phyloP scores from a whole-genome alignment of 1,140 invertebrate genomes.

The Drosophila novamexicana region DNA sequence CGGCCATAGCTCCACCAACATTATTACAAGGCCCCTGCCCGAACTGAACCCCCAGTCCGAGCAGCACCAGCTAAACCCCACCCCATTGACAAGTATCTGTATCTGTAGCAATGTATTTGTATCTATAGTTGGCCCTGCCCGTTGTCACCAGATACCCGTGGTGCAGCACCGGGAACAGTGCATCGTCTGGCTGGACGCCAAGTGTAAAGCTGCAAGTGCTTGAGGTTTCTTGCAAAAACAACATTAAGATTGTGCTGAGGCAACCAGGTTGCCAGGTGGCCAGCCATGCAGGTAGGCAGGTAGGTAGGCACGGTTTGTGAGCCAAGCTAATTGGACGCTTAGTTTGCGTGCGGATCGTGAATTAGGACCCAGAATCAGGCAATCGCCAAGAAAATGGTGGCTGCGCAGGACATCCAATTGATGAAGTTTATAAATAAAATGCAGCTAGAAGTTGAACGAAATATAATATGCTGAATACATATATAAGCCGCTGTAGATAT shows the following conservation, averaged over 20 bases:
- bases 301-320: background rate
- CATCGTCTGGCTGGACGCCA: constrained; percentile 50
- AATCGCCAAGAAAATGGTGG: constrained; percentile 32
- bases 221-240: constrained; percentile 35
- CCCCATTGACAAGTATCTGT: constrained; percentile 15
- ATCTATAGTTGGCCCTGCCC: constrained; percentile 26
- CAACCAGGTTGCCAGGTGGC: background rate
- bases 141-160: constrained; percentile 72
- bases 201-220: constrained; percentile 77
- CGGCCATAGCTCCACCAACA: constrained; percentile 68
- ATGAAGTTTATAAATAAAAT: background rate
- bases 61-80: background rate
- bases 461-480: background rate
- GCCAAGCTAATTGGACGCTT: constrained; percentile 39
- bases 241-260: background rate
- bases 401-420: background rate
- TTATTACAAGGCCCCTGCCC: constrained; percentile 47
- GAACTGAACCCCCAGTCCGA: background rate
- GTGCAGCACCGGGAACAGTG: constrained; percentile 21
- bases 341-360: constrained; percentile 7
- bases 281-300: background rate
- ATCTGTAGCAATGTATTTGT: constrained; percentile 34
- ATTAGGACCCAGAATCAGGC: background rate
- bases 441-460: background rate
- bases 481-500: background rate